Evolutionary conservation across 2,113 vertebrate species (phyloP), one percentile per base, ranked within the genome.

Genomic region (Protomyctophum bolini): DNA sequence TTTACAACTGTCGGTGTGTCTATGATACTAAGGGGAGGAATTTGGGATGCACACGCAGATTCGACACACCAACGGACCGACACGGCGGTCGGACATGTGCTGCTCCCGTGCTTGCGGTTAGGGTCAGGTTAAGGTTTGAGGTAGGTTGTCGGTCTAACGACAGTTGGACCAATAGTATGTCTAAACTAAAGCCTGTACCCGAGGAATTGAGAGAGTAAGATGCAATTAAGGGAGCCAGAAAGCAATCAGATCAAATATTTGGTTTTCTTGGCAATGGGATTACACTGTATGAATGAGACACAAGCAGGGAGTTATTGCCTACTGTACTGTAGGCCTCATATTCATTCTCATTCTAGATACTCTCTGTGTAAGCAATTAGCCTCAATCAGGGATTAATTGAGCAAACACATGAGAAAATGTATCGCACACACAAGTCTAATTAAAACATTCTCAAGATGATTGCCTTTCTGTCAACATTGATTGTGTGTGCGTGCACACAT

Each of bases 361-460:
- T 87, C 83, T 77, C 90, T 80, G 73, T 78, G 73, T 73, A 83
- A 69, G 88, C 87, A 92, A 90, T 92, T 91, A 92, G 72, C 82
- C 76, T 84, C 90, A 93, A 91, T 93, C 90, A 92, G 81, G 82
- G 86, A 88, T 90, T 91, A 89, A 91, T 88, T 91, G 86, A 91
- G 84, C 90, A 85, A 88, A 91, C 88, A 88, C 85, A 87, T 81
- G 86, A 85, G 79, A 86, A 88, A 91, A 83, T 84, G 70, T 75
- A 87, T 79, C 76, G 82, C 72, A 70, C 77, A 79, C 71, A 73
- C 78, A 69, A 77, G 79, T 61, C 77, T 84, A 91, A 91, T 90
- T 89, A 91, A 90, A 88, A 89, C 51, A 62, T 73, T 67, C 61
- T 60, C 10, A 60, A 60, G 72, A 78, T 83, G 84, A 87, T 81